Conservation (phyloP, 37 sponge, comb jelly and placozoan species). For the Geodia barretti region DNA sequence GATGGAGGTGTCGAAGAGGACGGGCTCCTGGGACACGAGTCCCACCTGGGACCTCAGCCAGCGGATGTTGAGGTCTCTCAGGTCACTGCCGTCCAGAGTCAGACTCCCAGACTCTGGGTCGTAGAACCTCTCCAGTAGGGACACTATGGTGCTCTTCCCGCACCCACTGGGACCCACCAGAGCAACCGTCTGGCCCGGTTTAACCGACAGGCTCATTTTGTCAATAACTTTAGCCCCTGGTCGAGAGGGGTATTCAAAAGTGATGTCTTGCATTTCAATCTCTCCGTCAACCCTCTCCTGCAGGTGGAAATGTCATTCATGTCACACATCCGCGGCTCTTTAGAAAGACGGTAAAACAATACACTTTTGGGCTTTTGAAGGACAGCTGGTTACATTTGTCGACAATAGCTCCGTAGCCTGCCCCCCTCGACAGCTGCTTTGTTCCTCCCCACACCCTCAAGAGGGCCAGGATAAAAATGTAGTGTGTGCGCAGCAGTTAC, state of each 20-base stretch:
- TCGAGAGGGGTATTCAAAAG: conserved; percentile 79
- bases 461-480: no score
- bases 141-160: conserved; percentile 95
- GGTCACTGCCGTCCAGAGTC: conserved; percentile 35
- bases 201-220: conserved; percentile 44
- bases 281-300: conserved; percentile 49
- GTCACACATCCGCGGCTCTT: not conserved
- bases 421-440: not conserved
- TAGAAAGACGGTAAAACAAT: not conserved
- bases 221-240: conserved; percentile 62
- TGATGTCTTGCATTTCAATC: conserved; percentile 55
- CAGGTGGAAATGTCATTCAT: not conserved
- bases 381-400: no score
- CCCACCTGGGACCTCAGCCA: conserved; percentile 89
- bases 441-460: not conserved
- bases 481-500: no score
- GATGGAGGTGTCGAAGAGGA: conserved; percentile 79
- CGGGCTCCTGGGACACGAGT: conserved; percentile 88
- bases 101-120: conserved; percentile 56
- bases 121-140: conserved; percentile 87
- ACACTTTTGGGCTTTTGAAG: not conserved
- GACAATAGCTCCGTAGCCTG: no score
- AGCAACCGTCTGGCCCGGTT: conserved; percentile 82
- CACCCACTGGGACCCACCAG: conserved; percentile 94
- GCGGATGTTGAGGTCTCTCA: conserved; percentile 69